Conservation (phyloP, 2,797 vertebrate genomes). For the Melanotaenia trifasciata region DNA sequence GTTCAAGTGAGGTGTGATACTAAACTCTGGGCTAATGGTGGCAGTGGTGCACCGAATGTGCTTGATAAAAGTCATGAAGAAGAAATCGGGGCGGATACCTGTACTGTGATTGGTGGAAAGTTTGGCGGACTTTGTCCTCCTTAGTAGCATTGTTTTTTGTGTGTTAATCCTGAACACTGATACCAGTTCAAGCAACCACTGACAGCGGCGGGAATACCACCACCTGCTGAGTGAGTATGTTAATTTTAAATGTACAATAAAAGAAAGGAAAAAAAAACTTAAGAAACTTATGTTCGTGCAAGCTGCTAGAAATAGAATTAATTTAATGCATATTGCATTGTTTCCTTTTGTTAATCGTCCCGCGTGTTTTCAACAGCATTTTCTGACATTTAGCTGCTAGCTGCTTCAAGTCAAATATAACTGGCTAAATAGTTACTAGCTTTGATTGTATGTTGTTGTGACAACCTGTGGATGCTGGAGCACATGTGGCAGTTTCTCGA, state of each 20-base stretch:
- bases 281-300: neutral
- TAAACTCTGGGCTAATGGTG: neutral
- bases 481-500: neutral
- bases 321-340: neutral
- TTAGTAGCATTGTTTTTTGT: neutral
- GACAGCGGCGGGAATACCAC: neutral
- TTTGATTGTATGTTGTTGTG: neutral
- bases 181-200: accelerated
- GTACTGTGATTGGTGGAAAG: slow-evolving; percentile 69
- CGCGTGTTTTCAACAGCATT: neutral
- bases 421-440: neutral
- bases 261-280: accelerated
- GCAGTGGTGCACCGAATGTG: neutral
- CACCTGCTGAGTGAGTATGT: slow-evolving; percentile 32
- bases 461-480: neutral
- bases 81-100: neutral
- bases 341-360: neutral
- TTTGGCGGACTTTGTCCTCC: slow-evolving; percentile 79
- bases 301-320: neutral
- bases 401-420: neutral
- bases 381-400: neutral
- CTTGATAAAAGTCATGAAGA: neutral
- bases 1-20: neutral
- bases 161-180: neutral
- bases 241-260: neutral